phyloP scores from a whole-genome alignment of 1,140 invertebrate genomes.

The Lordiphosa collinella region DNA sequence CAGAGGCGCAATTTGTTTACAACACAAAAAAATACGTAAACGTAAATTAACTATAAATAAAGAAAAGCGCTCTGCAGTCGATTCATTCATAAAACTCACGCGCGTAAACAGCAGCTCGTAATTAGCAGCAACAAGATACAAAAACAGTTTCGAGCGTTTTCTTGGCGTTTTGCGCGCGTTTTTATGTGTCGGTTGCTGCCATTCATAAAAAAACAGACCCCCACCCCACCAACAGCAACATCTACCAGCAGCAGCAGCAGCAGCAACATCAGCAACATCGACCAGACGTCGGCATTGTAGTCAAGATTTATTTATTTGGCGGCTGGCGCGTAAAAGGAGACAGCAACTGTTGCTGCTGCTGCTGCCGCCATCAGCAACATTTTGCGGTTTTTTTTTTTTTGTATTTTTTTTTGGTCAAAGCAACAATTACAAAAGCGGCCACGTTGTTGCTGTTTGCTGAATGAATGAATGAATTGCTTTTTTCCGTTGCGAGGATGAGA shows the following conservation, averaged over 20 bases:
- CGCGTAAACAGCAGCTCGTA: conserved; percentile 47
- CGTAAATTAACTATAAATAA: conserved; percentile 70
- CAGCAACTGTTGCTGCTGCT: conserved; percentile 20
- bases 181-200: conserved; percentile 16
- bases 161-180: conserved; percentile 17
- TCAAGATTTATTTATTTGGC: conserved; percentile 72
- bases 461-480: conserved; percentile 51
- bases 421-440: conserved; percentile 64
- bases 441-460: conserved; percentile 35
- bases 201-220: conserved; percentile 58
- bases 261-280: conserved; percentile 22
- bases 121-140: conserved; percentile 20
- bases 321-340: conserved; percentile 66
- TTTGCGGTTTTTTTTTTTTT: conserved; percentile 54
- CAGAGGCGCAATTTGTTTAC: conserved; percentile 72
- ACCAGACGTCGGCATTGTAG: conserved; percentile 37
- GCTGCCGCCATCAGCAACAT: conserved; percentile 47
- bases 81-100: conserved; percentile 51
- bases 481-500: neutral
- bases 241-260: conserved; percentile 28
- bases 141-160: conserved; percentile 10
- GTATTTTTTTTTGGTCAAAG: conserved; percentile 51
- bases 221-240: conserved; percentile 23
- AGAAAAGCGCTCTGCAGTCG: conserved; percentile 31
- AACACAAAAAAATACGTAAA: conserved; percentile 4